phyloP scores from a whole-genome alignment of 1,140 invertebrate genomes.

The Andricus grossulariae region DNA sequence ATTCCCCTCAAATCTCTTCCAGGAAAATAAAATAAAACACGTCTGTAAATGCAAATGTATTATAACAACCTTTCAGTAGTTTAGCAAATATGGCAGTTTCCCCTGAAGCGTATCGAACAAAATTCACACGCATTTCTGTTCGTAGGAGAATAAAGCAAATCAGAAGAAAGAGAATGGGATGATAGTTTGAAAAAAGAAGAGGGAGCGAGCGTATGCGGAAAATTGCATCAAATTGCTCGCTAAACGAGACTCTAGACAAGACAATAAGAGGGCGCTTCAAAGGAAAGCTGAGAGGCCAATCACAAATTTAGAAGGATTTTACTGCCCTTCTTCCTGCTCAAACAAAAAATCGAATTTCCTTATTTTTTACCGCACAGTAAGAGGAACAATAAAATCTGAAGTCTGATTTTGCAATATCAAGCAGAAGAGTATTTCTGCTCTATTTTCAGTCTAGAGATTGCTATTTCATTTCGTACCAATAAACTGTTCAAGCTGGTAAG shows the following conservation, averaged over 20 bases:
- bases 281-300: constrained; percentile 34
- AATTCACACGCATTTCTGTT: constrained; percentile 25
- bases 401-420: too few relatives aligned
- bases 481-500: constrained; percentile 6
- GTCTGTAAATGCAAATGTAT: too few relatives aligned
- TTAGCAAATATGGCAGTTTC: neutral
- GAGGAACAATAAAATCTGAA: too few relatives aligned
- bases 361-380: too few relatives aligned
- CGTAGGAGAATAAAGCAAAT: constrained; percentile 15
- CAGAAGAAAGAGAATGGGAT: constrained; percentile 14
- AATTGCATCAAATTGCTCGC: constrained; percentile 40
- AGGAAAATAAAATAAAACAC: too few relatives aligned
- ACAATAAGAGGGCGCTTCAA: constrained; percentile 31
- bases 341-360: too few relatives aligned
- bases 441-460: neutral
- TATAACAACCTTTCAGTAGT: neutral
- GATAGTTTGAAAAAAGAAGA: constrained; percentile 8
- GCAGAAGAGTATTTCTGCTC: too few relatives aligned
- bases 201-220: constrained; percentile 26
- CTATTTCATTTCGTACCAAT: neutral
- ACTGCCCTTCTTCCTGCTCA: too few relatives aligned
- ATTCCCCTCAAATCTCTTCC: too few relatives aligned
- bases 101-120: constrained; percentile 19
- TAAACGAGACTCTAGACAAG: constrained; percentile 37
- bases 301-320: neutral